Conservation (phyloP, 2,797 vertebrate genomes). For the Lindbergichthys nudifrons region DNA sequence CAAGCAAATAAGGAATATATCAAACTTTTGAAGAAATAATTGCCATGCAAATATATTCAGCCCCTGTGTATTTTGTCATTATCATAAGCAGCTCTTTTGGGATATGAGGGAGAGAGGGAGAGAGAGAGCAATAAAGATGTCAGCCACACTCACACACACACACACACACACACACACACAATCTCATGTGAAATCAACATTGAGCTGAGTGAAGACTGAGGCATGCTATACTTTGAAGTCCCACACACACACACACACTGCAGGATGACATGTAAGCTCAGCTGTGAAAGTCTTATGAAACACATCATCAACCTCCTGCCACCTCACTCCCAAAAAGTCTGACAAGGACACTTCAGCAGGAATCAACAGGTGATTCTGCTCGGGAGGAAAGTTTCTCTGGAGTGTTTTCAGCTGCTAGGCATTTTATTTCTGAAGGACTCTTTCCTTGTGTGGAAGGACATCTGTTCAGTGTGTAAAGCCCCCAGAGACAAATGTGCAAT, state of each 20-base stretch:
- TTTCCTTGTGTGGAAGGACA: too few relatives aligned
- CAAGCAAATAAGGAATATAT: slow-evolving; percentile 28
- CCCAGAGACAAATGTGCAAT: too few relatives aligned
- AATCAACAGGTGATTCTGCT: slow-evolving; percentile 28
- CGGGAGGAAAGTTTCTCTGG: not conserved
- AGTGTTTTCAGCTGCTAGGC: not conserved
- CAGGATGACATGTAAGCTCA: not conserved
- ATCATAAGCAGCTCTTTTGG: not conserved
- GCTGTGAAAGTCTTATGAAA: not conserved
- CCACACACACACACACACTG: not conserved
- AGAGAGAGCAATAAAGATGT: not conserved
- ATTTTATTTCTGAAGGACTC: not conserved
- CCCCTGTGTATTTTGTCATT: slow-evolving; percentile 4
- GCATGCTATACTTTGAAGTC: slow-evolving; percentile 79
- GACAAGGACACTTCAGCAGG: slow-evolving; percentile 9
- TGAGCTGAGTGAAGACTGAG: slow-evolving; percentile 78
- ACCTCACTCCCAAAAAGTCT: not conserved
- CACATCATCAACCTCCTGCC: not conserved
- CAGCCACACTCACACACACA: not conserved
- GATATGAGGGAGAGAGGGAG: not conserved
- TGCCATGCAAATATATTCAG: slow-evolving; percentile 24
- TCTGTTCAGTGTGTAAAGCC: too few relatives aligned
- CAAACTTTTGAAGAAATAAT: slow-evolving; percentile 4
- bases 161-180: not conserved
- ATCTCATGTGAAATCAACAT: slow-evolving; percentile 85